phyloP scores from a whole-genome alignment of 2,888 invertebrate genomes.

The Deroplatys truncata region DNA sequence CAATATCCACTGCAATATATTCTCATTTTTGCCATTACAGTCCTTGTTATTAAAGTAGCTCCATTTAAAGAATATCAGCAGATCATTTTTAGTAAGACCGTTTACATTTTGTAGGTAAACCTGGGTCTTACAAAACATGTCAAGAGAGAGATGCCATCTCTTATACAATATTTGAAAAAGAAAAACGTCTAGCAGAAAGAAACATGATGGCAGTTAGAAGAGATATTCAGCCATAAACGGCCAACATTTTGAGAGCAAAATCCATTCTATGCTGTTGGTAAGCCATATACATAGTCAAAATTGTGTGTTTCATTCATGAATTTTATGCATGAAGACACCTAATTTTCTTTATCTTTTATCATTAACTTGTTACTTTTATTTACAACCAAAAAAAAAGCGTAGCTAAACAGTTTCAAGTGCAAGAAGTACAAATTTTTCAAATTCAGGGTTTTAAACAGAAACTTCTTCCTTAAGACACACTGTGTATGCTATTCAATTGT shows the following conservation, averaged over 20 bases:
- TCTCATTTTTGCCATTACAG: too few species aligned
- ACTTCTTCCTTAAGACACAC: too few species aligned
- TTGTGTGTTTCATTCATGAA: neutral
- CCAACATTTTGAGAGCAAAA: neutral
- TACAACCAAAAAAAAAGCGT: too few species aligned
- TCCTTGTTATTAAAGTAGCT: too few species aligned
- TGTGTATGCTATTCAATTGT: too few species aligned
- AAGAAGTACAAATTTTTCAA: too few species aligned
- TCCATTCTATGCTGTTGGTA: neutral
- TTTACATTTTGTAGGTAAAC: neutral
- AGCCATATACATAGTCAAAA: neutral
- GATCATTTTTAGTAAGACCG: neutral
- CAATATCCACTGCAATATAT: too few species aligned
- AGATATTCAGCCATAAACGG: neutral
- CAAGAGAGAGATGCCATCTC: neutral
- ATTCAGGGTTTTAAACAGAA: too few species aligned
- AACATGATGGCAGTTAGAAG: neutral
- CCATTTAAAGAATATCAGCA: neutral
- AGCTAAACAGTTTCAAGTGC: too few species aligned
- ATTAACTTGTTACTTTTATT: too few species aligned
- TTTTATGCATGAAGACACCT: neutral
- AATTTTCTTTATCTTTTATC: too few species aligned
- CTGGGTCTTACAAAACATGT: neutral
- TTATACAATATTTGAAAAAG: neutral
- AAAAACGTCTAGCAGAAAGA: neutral